phyloP scores from a whole-genome alignment of 1,140 invertebrate genomes.

The Marisa cornuarietis region DNA sequence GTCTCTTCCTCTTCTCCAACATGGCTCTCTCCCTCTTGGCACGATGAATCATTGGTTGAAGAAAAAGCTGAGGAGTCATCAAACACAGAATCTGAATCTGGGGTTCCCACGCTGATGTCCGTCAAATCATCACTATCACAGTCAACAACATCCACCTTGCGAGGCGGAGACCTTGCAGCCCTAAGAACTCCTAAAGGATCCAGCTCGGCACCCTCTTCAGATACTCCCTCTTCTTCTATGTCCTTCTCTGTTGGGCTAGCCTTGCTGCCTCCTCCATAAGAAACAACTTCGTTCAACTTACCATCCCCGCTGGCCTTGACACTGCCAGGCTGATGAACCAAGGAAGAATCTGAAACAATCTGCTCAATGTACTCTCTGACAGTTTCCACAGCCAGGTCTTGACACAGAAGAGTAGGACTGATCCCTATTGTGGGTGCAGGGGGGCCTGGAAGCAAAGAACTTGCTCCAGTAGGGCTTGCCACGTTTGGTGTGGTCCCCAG shows the following conservation, averaged over 20 bases:
- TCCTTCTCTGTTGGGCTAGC: conserved; percentile 1
- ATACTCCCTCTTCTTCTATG: neutral
- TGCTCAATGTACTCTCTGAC: conserved; percentile 35
- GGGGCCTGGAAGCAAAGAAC: conserved; percentile 25
- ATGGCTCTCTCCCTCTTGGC: too few species aligned
- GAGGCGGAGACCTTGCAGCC: neutral
- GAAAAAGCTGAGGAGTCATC: too few species aligned
- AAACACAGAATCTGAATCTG: too few species aligned
- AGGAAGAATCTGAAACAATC: conserved; percentile 24
- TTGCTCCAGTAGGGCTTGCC: conserved; percentile 22
- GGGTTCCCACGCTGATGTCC: too few species aligned
- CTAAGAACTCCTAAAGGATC: conserved; percentile 19
- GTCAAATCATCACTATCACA: too few species aligned
- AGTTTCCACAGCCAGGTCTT: conserved; percentile 33
- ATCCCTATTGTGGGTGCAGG: conserved; percentile 1
- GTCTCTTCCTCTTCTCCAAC: too few species aligned
- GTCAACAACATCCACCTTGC: too few species aligned
- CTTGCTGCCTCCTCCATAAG: neutral
- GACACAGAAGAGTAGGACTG: conserved; percentile 34
- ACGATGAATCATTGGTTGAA: too few species aligned
- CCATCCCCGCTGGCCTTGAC: neutral
- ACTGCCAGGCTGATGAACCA: neutral
- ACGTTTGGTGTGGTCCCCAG: neutral
- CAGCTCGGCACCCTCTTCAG: neutral
- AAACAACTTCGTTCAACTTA: neutral